phyloP scores from a whole-genome alignment of 1,140 invertebrate species.

The Orchestia grillus region DNA sequence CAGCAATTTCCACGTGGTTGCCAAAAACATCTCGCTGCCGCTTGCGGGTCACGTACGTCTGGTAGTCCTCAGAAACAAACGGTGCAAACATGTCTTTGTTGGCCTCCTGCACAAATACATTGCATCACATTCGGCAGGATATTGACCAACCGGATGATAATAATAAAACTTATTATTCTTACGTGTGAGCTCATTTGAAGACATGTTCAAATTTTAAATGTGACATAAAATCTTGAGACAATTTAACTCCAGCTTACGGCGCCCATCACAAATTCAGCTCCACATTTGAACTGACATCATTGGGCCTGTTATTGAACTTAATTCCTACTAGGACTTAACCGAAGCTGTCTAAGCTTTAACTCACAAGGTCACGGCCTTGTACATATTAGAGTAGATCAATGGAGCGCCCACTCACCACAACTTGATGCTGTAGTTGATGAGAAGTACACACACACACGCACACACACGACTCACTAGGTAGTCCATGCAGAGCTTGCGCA shows the following conservation, averaged over 20 bases:
- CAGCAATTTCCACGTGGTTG: constrained; percentile 95
- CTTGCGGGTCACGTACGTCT: constrained; percentile 86
- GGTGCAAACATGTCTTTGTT: constrained; percentile 94
- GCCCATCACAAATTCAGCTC: too few relatives aligned
- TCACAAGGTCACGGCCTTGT: too few relatives aligned
- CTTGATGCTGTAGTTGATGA: too few relatives aligned
- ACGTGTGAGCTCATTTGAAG: not conserved
- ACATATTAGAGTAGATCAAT: too few relatives aligned
- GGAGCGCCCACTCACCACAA: too few relatives aligned
- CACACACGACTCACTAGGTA: constrained; percentile 81
- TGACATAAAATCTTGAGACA: not conserved
- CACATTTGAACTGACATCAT: too few relatives aligned
- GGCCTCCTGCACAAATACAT: constrained; percentile 76
- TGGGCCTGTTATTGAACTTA: too few relatives aligned
- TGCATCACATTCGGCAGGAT: constrained; percentile 59
- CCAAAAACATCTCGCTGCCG: constrained; percentile 85
- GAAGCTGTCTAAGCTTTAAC: too few relatives aligned
- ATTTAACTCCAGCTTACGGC: not conserved
- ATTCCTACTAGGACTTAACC: too few relatives aligned
- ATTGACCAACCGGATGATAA: constrained; percentile 55
- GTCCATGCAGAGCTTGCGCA: constrained; percentile 91
- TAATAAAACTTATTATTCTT: not conserved
- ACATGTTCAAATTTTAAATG: not conserved
- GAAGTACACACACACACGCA: not conserved
- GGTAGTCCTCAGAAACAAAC: constrained; percentile 94